Evolutionary conservation across 2,113 vertebrate species (phyloP).

Genomic region (Calidris pugnax): DNA sequence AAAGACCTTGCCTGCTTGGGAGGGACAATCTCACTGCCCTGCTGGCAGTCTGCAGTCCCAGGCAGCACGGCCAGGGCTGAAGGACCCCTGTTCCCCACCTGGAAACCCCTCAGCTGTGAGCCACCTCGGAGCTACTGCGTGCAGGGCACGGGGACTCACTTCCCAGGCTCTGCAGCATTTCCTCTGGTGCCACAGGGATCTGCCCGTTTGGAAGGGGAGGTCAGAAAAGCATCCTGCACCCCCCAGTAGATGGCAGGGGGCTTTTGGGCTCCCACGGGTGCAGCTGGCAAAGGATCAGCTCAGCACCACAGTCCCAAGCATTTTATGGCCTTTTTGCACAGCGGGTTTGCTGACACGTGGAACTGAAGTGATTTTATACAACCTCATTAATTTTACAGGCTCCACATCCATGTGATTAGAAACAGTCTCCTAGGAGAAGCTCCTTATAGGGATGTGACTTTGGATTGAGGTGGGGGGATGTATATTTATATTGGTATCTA

Average conservation of each 20-base stretch:
- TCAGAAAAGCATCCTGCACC: neutral
- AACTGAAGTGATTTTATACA: neutral
- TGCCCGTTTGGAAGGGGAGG: neutral
- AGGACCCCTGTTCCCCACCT: neutral
- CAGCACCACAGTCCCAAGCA: neutral
- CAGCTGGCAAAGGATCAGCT: neutral
- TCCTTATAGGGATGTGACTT: neutral
- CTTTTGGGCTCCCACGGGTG: neutral
- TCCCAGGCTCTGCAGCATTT: neutral
- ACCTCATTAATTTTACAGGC: neutral
- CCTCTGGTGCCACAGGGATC: neutral
- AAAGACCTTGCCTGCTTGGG: neutral
- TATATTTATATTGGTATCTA: neutral
- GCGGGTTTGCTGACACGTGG: neutral
- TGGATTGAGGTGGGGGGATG: neutral
- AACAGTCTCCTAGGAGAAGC: neutral
- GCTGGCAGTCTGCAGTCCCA: neutral
- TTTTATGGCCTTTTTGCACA: neutral
- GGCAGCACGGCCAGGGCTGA: neutral
- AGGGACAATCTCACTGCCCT: neutral
- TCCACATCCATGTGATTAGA: neutral
- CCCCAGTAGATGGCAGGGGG: neutral
- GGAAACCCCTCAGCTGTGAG: neutral
- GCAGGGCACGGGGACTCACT: neutral
- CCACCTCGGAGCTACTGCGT: neutral